Evolutionary conservation across 2,797 vertebrate genomes (phyloP).

Genomic region (Okamejei kenojei): DNA sequence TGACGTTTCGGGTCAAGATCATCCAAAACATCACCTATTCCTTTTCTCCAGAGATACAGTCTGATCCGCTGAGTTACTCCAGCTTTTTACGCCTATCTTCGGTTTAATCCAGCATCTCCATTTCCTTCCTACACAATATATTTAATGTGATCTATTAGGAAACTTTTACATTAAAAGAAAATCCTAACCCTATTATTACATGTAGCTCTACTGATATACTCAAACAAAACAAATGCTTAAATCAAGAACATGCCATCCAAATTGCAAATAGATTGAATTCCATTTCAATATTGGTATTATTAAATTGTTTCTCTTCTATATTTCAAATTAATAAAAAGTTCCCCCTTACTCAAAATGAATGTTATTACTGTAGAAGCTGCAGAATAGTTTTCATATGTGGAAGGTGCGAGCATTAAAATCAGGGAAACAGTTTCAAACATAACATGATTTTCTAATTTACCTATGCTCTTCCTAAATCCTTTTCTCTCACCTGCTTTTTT

Average conservation of each 20-base stretch:
- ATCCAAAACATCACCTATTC: too few species aligned
- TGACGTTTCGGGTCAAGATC: too few species aligned
- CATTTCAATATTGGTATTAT: background rate
- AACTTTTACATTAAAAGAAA: background rate
- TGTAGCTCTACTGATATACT: background rate
- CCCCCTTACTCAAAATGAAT: background rate
- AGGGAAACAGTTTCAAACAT: background rate
- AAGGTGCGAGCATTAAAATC: background rate
- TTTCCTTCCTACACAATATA: too few species aligned
- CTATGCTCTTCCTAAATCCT: background rate
- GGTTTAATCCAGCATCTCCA: too few species aligned
- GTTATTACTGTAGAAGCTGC: background rate
- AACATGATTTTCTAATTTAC: background rate
- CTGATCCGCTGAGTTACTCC: too few species aligned
- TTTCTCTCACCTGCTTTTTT: background rate
- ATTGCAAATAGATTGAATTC: background rate
- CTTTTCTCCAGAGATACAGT: too few species aligned
- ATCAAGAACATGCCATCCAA: background rate
- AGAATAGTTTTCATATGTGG: background rate
- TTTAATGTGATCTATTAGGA: background rate
- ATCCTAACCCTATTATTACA: background rate
- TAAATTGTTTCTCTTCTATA: background rate
- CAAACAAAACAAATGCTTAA: background rate
- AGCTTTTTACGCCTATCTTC: too few species aligned
- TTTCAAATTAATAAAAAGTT: background rate